Percentiles rank a stretch among this genome's conserved stretches.
Conservation (phyloP, 2,888 invertebrate genomes). For the Tetramorium bicarinatum region DNA sequence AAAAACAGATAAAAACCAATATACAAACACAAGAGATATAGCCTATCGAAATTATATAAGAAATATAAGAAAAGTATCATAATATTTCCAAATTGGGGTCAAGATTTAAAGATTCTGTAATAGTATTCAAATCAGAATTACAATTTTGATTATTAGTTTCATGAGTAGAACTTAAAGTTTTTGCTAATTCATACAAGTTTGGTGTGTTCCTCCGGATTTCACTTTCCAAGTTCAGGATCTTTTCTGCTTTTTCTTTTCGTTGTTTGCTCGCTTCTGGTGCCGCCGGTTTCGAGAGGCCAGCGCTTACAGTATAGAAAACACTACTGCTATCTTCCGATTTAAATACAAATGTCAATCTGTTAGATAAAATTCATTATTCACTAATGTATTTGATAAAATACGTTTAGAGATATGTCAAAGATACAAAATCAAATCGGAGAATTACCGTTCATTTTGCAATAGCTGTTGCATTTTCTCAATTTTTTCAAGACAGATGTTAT, state of each 20-base stretch:
- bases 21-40: constrained; percentile 18
- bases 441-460: constrained; percentile 75
- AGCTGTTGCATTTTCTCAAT: constrained; percentile 86
- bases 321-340: constrained; percentile 83
- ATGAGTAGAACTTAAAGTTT: constrained; percentile 61
- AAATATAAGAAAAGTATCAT: constrained; percentile 34
- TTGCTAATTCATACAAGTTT: constrained; percentile 83
- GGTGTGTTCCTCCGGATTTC: constrained; percentile 82
- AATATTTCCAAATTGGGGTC: constrained; percentile 10
- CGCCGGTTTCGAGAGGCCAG: constrained; percentile 81
- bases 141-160: constrained; percentile 30
- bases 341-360: constrained; percentile 83
- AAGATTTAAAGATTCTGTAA: not conserved
- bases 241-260: constrained; percentile 78
- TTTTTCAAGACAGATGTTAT: constrained; percentile 83
- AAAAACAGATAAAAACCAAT: constrained; percentile 12
- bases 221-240: constrained; percentile 77
- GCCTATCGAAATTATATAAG: constrained; percentile 25
- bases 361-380: not conserved
- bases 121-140: not conserved
- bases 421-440: not conserved
- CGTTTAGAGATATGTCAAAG: not conserved
- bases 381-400: not conserved
- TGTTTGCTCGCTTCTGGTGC: constrained; percentile 78
- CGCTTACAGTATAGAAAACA: constrained; percentile 80